Evolutionary conservation across 2,797 vertebrate genomes (phyloP), one percentile per base, ranked within the genome.

Genomic region (Synaphobranchus kaupii): DNA sequence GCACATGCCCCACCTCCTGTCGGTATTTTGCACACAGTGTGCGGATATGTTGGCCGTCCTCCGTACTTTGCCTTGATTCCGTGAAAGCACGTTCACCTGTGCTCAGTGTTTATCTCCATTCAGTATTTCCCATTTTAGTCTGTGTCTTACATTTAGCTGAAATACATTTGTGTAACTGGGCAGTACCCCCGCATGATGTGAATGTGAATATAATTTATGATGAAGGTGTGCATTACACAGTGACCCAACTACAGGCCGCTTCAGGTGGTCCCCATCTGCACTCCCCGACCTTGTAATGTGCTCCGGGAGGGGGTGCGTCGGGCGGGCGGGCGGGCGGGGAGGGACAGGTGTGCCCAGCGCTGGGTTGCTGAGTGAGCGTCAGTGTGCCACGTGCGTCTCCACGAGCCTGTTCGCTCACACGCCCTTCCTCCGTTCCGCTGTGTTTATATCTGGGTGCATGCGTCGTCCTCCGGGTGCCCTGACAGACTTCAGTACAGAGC

Each of bases 301-400:
- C 84, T 58, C 63, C 15, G 1, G 85, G 22, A 22, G 81, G 82
- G 58, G 25, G 91, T 88, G n/a, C n/a, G n/a, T n/a, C n/a, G n/a
- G n/a, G n/a, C 88, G 90, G 87, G 87, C 50, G 80, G 87, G 86
- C 84, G 90, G 89, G 73, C 31, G 54, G 82, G 54, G 91, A 89
- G 92, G 91, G 22, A 90, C 93, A 95, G 93, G 93, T 95, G 95
- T 91, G 92, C 86, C 90, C 94, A 92, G 92, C 89, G 92, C 88
- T 47, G 87, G 91, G 91, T 90, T 91, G 91, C 90, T 88, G 91
- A 90, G 54, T 15, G 6, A 60, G 88, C 88, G 90, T 90, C 91
- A 89, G 91, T n/a, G 88, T 88, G 91, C 91, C 90, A 80, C 91
- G 93, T 90, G 92, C 91, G 88, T 92, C 88, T 91, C 92, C 90